Evolutionary conservation across 2,113 vertebrate species (phyloP).

Genomic region (Eudorcas thomsonii): DNA sequence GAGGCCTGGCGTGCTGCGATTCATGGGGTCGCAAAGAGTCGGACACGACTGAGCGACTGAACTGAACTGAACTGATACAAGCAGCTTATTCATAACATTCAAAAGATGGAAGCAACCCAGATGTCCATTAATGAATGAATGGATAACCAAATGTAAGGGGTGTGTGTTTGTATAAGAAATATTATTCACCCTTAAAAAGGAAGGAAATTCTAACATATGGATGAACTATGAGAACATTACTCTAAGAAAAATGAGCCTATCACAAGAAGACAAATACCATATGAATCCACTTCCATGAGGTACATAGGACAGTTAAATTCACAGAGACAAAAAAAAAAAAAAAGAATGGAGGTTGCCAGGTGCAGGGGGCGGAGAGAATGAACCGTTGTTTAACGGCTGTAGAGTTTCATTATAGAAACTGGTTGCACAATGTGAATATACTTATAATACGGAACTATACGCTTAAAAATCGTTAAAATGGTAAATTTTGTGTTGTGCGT

Average conservation of each 20-base stretch:
- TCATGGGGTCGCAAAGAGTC: too few species aligned
- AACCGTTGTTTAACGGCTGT: not conserved
- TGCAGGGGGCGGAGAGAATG: not conserved
- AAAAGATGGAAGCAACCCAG: not conserved
- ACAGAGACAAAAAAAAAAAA: not conserved
- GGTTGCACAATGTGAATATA: not conserved
- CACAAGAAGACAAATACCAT: not conserved
- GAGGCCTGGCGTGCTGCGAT: too few species aligned
- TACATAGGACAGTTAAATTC: not conserved
- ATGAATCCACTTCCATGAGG: not conserved
- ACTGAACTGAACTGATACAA: not conserved
- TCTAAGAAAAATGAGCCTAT: not conserved
- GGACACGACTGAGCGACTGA: too few species aligned
- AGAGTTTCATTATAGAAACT: not conserved
- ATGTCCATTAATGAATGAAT: not conserved
- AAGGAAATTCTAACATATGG: not conserved
- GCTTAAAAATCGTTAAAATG: not conserved
- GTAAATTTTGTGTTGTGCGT: not conserved
- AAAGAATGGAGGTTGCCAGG: not conserved
- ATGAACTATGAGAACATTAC: not conserved
- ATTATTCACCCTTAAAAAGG: not conserved
- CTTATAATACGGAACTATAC: not conserved
- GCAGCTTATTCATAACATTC: not conserved
- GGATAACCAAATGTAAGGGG: not conserved
- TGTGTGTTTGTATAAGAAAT: not conserved